Evolutionary conservation across 2,113 vertebrate species (phyloP).

Genomic region (Riparia riparia): DNA sequence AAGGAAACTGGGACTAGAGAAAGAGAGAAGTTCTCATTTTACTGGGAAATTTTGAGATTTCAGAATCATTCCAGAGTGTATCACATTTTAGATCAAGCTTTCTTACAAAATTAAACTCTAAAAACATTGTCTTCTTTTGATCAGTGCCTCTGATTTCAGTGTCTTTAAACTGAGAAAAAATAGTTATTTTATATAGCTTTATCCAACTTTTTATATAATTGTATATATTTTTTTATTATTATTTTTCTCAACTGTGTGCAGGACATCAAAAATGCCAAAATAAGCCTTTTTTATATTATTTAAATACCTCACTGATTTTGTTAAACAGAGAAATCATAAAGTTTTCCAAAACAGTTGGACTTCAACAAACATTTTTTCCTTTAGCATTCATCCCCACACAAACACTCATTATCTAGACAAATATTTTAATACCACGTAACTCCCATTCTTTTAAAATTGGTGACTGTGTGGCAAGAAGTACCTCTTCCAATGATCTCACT

Average conservation of each 20-base stretch:
- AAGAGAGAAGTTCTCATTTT: neutral
- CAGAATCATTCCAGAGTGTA: neutral
- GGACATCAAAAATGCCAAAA: neutral
- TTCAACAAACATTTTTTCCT: slow-evolving; percentile 1
- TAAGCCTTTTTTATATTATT: neutral
- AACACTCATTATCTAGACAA: slow-evolving; percentile 8
- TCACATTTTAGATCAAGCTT: neutral
- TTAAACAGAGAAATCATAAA: neutral
- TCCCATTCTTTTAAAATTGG: neutral
- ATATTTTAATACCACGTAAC: slow-evolving; percentile 7
- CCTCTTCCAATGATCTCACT: slow-evolving; percentile 1
- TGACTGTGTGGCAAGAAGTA: neutral
- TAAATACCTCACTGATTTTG: neutral
- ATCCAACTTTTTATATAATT: neutral
- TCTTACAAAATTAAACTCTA: neutral
- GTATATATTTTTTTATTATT: neutral
- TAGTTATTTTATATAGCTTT: neutral
- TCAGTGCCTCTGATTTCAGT: neutral
- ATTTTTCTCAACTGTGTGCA: neutral
- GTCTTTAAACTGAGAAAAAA: neutral
- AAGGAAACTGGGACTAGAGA: neutral
- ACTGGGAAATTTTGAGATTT: neutral
- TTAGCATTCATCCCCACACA: neutral
- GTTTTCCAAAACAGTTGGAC: neutral
- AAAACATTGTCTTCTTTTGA: neutral